Percentiles rank a stretch among this genome's conserved stretches.
phyloP scores from a whole-genome alignment of 2,888 invertebrate genomes.

The Cheilosia pagana region DNA sequence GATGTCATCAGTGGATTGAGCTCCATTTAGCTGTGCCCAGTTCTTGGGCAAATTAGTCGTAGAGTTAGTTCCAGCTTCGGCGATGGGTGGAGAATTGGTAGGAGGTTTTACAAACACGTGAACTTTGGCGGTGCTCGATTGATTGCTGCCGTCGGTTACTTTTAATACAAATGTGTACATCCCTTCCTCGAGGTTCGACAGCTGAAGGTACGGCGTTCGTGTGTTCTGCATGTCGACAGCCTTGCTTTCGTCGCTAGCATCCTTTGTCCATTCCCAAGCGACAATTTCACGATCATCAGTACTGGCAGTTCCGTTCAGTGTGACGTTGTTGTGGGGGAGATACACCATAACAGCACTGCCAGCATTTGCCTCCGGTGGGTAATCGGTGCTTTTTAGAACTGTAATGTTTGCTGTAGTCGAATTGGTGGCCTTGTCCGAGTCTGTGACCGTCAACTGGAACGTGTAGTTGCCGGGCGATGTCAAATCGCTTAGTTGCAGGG shows the following conservation, averaged over 20 bases:
- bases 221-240: slow-evolving; percentile 98
- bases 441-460: slow-evolving; percentile 95
- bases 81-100: slow-evolving; percentile 92
- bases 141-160: slow-evolving; percentile 96
- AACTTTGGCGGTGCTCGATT: slow-evolving; percentile 93
- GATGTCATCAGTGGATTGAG: slow-evolving; percentile 92
- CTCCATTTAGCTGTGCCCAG: slow-evolving; percentile 91
- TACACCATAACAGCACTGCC: slow-evolving; percentile 94
- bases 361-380: slow-evolving; percentile 97
- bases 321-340: slow-evolving; percentile 93
- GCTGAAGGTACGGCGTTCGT: slow-evolving; percentile 92
- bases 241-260: slow-evolving; percentile 92
- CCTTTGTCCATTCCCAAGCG: slow-evolving; percentile 98
- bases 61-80: slow-evolving; percentile 86
- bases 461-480: slow-evolving; percentile 94
- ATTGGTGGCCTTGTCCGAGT: slow-evolving; percentile 94
- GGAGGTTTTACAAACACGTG: slow-evolving; percentile 97
- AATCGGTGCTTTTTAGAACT: slow-evolving; percentile 95
- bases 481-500: slow-evolving; percentile 92
- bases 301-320: slow-evolving; percentile 94
- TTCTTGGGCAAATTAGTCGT: slow-evolving; percentile 94
- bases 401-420: slow-evolving; percentile 94
- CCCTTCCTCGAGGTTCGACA: slow-evolving; percentile 96
- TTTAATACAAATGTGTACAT: slow-evolving; percentile 96
- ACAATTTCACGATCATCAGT: slow-evolving; percentile 97